Evolutionary conservation across 2,113 vertebrate genomes (phyloP), one percentile per base, ranked within the genome.

Genomic region (Clarias macrocephalus): DNA sequence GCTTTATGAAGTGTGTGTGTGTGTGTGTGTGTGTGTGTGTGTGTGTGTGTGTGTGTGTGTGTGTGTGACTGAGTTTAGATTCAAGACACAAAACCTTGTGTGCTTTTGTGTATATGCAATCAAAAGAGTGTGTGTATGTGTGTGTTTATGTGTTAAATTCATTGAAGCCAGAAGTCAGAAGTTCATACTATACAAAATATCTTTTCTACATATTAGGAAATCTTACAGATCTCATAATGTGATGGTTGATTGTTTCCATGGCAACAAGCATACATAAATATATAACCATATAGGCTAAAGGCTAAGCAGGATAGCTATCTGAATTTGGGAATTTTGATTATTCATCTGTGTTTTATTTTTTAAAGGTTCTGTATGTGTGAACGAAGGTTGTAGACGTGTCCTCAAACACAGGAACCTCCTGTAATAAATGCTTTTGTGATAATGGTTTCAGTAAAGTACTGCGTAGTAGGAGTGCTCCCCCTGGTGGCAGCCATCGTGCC

Each of bases 1-100:
- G 75, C 75, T 75, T 48, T 48, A 75, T 75, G 70, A 42, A 52
- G 75, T 56, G 75, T 77, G 75, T 77, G 75, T 56, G 75, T 28
- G 75, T 79, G 48, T 79, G 48, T 79, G 54, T 59, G 77, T 79
- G 52, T n/a, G 42, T 79, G 15, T 56, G 75, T 79, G 52, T 79
- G 52, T 79, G 76, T 57, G 75, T 56, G 75, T 37, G 33, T 37
- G 33, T 37, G 33, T 37, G 33, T 37, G 2, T 37, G 33, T 37
- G 33, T 37, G 33, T 37, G 33, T 37, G 33, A 77, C 18, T 77
- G 75, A 54, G 75, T 80, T 80, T 80, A 21, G 77, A 28, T 80
- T 80, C n/a, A 80, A 57, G 76, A 33, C 76, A 30, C 54, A 80
- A 57, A 56, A 79, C 42, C 73, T 75, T 48, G 66, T 33, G 28